Percentiles rank a stretch among this genome's conserved stretches.
Evolutionary conservation across 2,797 vertebrate genomes (phyloP).

Genomic region (Cephalopachus bancanus): DNA sequence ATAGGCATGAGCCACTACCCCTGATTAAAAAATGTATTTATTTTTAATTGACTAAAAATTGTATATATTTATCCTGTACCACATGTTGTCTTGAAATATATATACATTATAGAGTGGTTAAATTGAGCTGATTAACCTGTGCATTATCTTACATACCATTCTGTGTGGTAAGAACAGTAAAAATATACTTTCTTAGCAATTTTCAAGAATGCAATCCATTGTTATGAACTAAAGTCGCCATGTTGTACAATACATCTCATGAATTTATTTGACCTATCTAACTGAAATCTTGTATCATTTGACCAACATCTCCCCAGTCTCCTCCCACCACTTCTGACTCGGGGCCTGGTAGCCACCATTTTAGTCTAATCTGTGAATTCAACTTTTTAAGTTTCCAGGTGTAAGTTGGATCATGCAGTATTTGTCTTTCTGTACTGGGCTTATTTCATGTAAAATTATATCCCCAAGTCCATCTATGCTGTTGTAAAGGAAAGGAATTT

Average conservation of each 20-base stretch:
- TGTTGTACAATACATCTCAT: background rate
- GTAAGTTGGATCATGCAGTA: background rate
- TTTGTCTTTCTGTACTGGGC: background rate
- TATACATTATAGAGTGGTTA: background rate
- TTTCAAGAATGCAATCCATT: background rate
- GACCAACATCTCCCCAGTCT: background rate
- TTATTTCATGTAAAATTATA: background rate
- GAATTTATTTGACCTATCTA: background rate
- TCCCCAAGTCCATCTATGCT: no score
- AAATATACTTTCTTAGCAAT: background rate
- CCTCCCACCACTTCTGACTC: rapidly evolving
- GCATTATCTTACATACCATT: background rate
- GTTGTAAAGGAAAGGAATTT: background rate
- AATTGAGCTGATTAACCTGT: background rate
- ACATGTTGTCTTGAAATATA: background rate
- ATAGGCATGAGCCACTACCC: no score
- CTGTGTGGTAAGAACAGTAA: background rate
- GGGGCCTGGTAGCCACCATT: no score
- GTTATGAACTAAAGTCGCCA: background rate
- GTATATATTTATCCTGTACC: background rate
- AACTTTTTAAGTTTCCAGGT: background rate
- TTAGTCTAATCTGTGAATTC: background rate
- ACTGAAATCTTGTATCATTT: background rate
- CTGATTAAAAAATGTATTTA: no score
- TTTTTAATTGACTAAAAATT: background rate